A percentile compares a stretch with the other conserved stretches of the same genome.
Conservation (phyloP, 1,140 invertebrate genomes). For the Probaryconus sp. region DNA sequence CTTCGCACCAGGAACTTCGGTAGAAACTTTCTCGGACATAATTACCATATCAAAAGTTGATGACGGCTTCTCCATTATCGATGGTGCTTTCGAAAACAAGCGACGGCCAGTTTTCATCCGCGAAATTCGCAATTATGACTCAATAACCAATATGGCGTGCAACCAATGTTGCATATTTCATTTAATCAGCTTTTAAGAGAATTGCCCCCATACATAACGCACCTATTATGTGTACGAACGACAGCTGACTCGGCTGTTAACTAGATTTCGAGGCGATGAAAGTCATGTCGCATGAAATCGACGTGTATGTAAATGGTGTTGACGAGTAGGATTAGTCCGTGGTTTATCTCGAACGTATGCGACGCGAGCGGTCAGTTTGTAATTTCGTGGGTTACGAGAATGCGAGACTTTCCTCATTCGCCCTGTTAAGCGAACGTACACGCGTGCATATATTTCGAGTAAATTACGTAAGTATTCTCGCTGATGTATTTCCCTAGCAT, state of each 20-base stretch:
- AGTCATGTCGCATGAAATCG: constrained; percentile 63
- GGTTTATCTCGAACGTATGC: constrained; percentile 58
- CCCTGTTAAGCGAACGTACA: constrained; percentile 49
- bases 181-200: constrained; percentile 62
- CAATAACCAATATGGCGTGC: constrained; percentile 38
- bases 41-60: constrained; percentile 22
- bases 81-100: constrained; percentile 10
- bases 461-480: constrained; percentile 62
- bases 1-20: too few relatives aligned
- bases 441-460: constrained; percentile 56
- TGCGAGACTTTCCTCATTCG: constrained; percentile 56
- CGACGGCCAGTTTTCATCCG: constrained; percentile 27
- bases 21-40: constrained; percentile 1
- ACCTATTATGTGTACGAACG: constrained; percentile 49
- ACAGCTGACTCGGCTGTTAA: constrained; percentile 60
- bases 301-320: constrained; percentile 60
- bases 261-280: constrained; percentile 61
- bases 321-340: constrained; percentile 60
- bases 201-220: constrained; percentile 47
- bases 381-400: constrained; percentile 62
- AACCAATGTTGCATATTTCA: constrained; percentile 52
- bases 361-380: constrained; percentile 59
- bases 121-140: constrained; percentile 43
- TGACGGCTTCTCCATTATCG: constrained; percentile 1
- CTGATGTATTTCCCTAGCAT: constrained; percentile 49